A percentile compares a stretch with the other conserved stretches of the same genome.
These are phyloP conservation scores for Gortyna flavago DNA, from an alignment of 2,888 invertebrate species.

Conservation along the genomic window DNA sequence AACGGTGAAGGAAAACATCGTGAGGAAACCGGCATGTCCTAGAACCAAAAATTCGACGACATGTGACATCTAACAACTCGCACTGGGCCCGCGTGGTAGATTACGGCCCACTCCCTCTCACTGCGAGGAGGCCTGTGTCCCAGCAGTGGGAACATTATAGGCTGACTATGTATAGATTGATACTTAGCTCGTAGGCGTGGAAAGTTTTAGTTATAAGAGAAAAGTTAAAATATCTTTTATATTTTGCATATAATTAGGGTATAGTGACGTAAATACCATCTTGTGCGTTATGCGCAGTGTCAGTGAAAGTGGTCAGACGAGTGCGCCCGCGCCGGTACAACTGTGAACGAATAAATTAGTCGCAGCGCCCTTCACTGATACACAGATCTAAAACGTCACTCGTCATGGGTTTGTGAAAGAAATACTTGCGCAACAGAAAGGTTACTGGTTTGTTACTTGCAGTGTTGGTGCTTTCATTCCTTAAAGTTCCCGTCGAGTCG, in stretches of 20 bases:
- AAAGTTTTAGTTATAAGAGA: constrained; percentile 31
- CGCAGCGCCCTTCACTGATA: constrained; percentile 64
- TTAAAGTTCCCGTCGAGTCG: neutral
- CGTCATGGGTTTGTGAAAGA: constrained; percentile 52
- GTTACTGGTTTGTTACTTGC: constrained; percentile 19
- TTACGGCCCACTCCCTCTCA: too few species aligned
- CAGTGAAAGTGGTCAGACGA: constrained; percentile 66
- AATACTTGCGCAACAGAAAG: constrained; percentile 50
- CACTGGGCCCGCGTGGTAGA: too few species aligned
- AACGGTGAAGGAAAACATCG: too few species aligned
- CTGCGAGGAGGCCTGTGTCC: too few species aligned
- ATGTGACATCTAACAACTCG: too few species aligned
- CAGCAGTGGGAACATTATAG: too few species aligned
- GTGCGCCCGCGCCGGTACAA: constrained; percentile 55
- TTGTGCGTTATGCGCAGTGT: constrained; percentile 61
- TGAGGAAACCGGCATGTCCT: too few species aligned
- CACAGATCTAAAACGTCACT: constrained; percentile 40
- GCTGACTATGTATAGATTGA: too few species aligned
- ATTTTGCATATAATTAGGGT: constrained; percentile 34
- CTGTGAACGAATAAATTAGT: constrained; percentile 62
- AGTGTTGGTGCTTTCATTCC: neutral
- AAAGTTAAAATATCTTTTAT: constrained; percentile 29
- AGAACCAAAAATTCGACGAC: too few species aligned
- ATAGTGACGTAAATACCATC: constrained; percentile 52
- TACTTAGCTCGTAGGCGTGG: constrained; percentile 19